Percentiles rank a stretch among this genome's conserved stretches.
phyloP scores from a whole-genome alignment of 2,888 invertebrate genomes.

The Lithophane ornitopus region DNA sequence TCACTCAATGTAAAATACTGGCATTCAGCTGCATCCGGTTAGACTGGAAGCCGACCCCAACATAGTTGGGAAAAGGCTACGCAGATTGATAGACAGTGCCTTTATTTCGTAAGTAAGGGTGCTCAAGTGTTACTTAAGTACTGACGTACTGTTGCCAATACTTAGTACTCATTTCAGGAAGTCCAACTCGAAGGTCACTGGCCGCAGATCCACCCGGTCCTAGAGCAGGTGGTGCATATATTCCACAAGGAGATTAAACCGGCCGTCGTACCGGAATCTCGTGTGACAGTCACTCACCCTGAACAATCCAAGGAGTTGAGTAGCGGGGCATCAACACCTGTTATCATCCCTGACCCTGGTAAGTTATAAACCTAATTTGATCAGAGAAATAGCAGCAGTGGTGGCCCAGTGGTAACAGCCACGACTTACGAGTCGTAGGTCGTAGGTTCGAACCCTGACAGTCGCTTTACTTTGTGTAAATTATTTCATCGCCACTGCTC shows the following conservation, averaged over 20 bases:
- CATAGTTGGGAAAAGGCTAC: no score
- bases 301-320: constrained; percentile 26
- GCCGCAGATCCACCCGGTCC: constrained; percentile 79
- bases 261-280: constrained; percentile 33
- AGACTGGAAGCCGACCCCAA: no score
- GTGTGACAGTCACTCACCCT: constrained; percentile 4
- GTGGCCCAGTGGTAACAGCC: no score
- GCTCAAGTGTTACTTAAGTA: not conserved
- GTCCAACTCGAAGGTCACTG: constrained; percentile 83
- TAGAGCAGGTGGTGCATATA: constrained; percentile 81
- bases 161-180: constrained; percentile 71
- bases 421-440: no score
- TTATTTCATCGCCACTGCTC: no score
- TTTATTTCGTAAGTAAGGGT: no score
- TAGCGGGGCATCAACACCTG: constrained; percentile 70
- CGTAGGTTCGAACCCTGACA: no score
- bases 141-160: not conserved
- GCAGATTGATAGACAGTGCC: no score
- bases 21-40: no score
- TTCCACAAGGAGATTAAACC: constrained; percentile 70
- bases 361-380: constrained; percentile 23
- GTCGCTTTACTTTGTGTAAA: no score
- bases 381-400: no score
- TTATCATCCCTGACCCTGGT: constrained; percentile 71
- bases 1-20: no score